Evolutionary conservation across 2,888 invertebrate genomes (phyloP).

Genomic region (Caenorhabditis sulstoni): DNA sequence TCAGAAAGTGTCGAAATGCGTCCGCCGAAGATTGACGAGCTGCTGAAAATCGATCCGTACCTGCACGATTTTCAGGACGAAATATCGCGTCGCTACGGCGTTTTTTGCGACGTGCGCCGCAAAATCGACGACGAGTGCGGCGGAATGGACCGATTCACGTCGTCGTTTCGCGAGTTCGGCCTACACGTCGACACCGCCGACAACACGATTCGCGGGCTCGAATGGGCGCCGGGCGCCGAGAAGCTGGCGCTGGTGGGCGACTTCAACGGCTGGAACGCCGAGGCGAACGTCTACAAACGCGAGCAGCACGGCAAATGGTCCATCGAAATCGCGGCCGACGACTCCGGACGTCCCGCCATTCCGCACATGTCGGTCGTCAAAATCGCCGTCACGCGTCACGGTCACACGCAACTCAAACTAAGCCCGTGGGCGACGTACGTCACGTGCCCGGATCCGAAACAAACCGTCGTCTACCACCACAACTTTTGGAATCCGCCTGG

Average conservation of each 20-base stretch:
- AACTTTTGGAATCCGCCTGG: conserved; percentile 82
- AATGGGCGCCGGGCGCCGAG: conserved; percentile 97
- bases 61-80: conserved; percentile 83
- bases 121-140: conserved; percentile 77
- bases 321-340: conserved; percentile 88
- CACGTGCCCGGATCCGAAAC: conserved; percentile 86
- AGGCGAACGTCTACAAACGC: conserved; percentile 88
- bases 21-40: conserved; percentile 86
- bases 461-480: conserved; percentile 91
- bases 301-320: conserved; percentile 96
- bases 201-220: conserved; percentile 90
- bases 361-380: conserved; percentile 92
- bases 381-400: conserved; percentile 87
- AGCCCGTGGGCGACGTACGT: conserved; percentile 98
- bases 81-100: conserved; percentile 89
- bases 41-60: conserved; percentile 90
- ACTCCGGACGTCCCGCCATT: conserved; percentile 90
- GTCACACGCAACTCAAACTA: conserved; percentile 89
- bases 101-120: conserved; percentile 69
- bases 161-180: conserved; percentile 91
- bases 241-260: conserved; percentile 93
- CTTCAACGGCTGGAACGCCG: conserved; percentile 94
- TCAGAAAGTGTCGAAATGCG: conserved; percentile 9
- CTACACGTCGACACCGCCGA: conserved; percentile 88
- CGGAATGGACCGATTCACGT: conserved; percentile 89